Conservation (phyloP, 2,797 vertebrate species). For the Mastacembelus armatus region DNA sequence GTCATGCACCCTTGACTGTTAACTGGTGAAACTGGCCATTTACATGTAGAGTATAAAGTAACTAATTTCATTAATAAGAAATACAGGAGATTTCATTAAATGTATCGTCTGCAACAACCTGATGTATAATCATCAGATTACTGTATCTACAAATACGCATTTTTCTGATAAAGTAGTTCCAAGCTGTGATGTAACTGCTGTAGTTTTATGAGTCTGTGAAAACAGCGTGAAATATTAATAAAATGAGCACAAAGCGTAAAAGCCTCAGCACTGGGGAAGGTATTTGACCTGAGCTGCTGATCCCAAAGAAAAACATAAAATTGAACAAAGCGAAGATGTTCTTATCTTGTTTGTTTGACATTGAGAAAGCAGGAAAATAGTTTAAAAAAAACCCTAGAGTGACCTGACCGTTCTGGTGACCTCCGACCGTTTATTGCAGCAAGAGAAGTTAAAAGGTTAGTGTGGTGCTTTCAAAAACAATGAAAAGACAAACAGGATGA, state of each 20-base stretch:
- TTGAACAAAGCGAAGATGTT: neutral
- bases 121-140: neutral
- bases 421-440: constrained; percentile 20
- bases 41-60: neutral
- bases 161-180: neutral
- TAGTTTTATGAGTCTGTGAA: neutral
- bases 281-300: constrained; percentile 16
- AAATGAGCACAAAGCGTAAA: constrained; percentile 5
- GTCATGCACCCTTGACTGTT: too few relatives aligned
- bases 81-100: neutral
- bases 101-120: neutral
- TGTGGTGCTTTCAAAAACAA: constrained; percentile 21
- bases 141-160: neutral
- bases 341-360: constrained; percentile 8
- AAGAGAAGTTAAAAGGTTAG: constrained; percentile 7
- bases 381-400: constrained; percentile 1
- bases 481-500: constrained; percentile 35
- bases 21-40: neutral
- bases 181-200: neutral
- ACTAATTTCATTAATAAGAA: neutral
- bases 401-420: constrained; percentile 5
- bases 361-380: neutral
- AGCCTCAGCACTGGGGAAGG: neutral
- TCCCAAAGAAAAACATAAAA: constrained; percentile 12
- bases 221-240: neutral